Evolutionary conservation across 2,888 invertebrate species (phyloP).

Genomic region (Lepetodrilus schrolli): DNA sequence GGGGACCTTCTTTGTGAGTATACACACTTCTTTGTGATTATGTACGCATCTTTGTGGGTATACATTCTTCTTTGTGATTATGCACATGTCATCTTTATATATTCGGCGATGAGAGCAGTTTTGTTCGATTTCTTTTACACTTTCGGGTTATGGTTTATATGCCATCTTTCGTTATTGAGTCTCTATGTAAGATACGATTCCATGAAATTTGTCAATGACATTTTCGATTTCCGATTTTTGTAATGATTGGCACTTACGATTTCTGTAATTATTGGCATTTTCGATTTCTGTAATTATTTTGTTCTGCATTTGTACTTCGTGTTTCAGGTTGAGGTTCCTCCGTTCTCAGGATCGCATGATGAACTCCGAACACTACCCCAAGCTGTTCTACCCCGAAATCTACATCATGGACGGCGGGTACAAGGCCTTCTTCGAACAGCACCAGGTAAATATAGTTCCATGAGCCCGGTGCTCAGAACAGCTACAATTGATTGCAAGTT

Average conservation of each 20-base stretch:
- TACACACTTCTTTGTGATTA: too few relatives aligned
- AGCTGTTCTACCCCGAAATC: conserved; percentile 90
- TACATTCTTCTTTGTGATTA: too few relatives aligned
- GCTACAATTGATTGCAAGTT: background rate
- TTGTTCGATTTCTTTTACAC: too few relatives aligned
- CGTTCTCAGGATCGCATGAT: conserved; percentile 86
- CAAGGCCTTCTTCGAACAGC: conserved; percentile 84
- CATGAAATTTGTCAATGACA: too few relatives aligned
- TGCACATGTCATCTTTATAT: too few relatives aligned
- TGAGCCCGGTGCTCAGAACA: background rate
- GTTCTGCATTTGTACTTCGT: background rate
- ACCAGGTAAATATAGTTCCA: conserved; percentile 63
- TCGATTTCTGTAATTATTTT: background rate
- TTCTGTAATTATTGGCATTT: too few relatives aligned
- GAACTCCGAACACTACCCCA: conserved; percentile 87
- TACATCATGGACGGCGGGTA: conserved; percentile 93
- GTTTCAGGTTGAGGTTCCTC: conserved; percentile 84
- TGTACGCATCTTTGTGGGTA: too few relatives aligned
- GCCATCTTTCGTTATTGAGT: background rate
- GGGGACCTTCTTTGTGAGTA: conserved; percentile 40
- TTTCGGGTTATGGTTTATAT: too few relatives aligned
- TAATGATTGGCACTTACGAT: too few relatives aligned
- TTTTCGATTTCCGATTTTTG: too few relatives aligned
- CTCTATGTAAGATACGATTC: too few relatives aligned
- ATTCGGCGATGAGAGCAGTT: too few relatives aligned